Conservation (phyloP, 2,113 vertebrate genomes). For the Hucho hucho region DNA sequence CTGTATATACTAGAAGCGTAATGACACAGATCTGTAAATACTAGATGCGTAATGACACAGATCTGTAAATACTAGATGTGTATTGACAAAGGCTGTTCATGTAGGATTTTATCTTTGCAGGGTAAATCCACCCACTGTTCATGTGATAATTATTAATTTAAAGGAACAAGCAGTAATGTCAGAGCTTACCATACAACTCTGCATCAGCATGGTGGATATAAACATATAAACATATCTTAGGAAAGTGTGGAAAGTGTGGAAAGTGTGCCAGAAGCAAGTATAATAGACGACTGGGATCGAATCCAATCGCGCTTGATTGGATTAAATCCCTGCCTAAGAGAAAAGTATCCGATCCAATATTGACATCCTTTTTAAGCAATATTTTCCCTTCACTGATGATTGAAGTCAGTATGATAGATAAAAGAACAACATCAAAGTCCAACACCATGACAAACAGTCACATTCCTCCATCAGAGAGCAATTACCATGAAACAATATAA, state of each 20-base stretch:
- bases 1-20: too few species aligned
- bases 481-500: not conserved
- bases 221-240: not conserved
- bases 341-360: too few species aligned
- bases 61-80: not conserved
- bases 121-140: not conserved
- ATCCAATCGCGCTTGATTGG: too few species aligned
- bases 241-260: too few species aligned
- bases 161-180: not conserved
- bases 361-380: too few species aligned
- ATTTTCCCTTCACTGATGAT: not conserved
- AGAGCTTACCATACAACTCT: not conserved
- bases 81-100: not conserved
- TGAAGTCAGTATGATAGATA: not conserved
- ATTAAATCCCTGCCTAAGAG: too few species aligned
- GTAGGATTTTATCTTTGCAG: constrained; percentile 5
- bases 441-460: not conserved
- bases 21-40: too few species aligned
- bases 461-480: not conserved
- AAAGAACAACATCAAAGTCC: not conserved
- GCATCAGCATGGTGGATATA: not conserved
- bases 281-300: too few species aligned
- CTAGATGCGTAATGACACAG: too few species aligned
- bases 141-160: not conserved
- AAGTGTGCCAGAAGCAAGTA: too few species aligned